A percentile compares a stretch with the other conserved stretches of the same genome.
phyloP scores from a whole-genome alignment of 2,797 vertebrate genomes.

The Schizothorax lantsangensis region DNA sequence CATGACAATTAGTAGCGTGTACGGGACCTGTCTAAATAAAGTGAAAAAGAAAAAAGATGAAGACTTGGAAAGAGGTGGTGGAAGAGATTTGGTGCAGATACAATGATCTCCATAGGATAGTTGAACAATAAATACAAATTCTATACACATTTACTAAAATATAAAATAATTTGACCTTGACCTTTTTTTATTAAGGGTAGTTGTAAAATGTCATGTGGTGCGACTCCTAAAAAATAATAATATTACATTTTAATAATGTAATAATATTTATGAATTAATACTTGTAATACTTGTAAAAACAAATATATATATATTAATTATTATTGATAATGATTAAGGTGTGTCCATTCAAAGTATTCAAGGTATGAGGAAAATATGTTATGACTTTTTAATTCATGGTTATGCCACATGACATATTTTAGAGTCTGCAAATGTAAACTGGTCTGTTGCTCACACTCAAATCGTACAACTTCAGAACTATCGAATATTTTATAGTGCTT shows the following conservation, averaged over 20 bases:
- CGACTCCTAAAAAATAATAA: not conserved
- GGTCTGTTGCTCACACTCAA: not conserved
- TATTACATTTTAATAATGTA: not conserved
- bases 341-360: not conserved
- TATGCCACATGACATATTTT: not conserved
- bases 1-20: conserved; percentile 73
- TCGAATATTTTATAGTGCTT: not conserved
- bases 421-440: not conserved
- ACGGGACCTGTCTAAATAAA: conserved; percentile 68
- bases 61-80: conserved; percentile 61
- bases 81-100: not conserved
- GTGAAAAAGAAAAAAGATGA: conserved; percentile 67
- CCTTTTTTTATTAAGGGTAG: not conserved
- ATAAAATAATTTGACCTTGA: too few relatives aligned
- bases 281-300: not conserved
- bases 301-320: not conserved
- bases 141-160: too few relatives aligned
- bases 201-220: not conserved
- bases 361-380: not conserved
- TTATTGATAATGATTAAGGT: not conserved
- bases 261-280: not conserved
- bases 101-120: not conserved
- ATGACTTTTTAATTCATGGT: not conserved
- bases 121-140: not conserved
- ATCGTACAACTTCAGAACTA: not conserved